Conservation (phyloP, 2,888 invertebrate species). For the Hermaeophaga mercurialis region DNA sequence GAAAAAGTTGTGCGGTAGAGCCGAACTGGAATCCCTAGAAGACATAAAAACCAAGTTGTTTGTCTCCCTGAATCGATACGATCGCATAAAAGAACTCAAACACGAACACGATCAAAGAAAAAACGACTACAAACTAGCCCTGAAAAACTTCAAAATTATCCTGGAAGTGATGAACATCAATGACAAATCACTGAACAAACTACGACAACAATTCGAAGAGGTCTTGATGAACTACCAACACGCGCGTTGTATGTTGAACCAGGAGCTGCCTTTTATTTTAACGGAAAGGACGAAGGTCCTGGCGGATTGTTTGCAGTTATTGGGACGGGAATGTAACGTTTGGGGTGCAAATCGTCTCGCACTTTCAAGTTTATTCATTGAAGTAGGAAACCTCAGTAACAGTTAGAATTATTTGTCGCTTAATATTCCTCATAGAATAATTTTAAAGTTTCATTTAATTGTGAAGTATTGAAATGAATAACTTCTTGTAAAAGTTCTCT, state of each 20-base stretch:
- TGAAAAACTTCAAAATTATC: conserved; percentile 52
- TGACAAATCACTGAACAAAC: conserved; percentile 45
- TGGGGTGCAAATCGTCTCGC: conserved; percentile 25
- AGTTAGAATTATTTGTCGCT: conserved; percentile 2
- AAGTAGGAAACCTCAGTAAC: conserved; percentile 20
- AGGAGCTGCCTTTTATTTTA: conserved; percentile 46
- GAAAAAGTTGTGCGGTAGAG: conserved; percentile 31
- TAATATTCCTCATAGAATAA: conserved; percentile 7
- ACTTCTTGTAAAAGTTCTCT: not conserved
- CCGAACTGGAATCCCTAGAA: conserved; percentile 35
- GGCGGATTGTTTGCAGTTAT: conserved; percentile 37
- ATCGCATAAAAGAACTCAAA: conserved; percentile 35
- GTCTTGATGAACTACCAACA: conserved; percentile 50
- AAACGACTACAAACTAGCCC: conserved; percentile 49
- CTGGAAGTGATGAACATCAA: conserved; percentile 50
- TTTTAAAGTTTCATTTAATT: conserved; percentile 17
- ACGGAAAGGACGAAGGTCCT: conserved; percentile 40
- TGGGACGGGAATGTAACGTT: conserved; percentile 34
- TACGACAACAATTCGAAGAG: conserved; percentile 51
- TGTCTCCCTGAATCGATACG: conserved; percentile 33
- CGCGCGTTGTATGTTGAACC: conserved; percentile 47
- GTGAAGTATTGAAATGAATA: conserved; percentile 7
- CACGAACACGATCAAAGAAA: conserved; percentile 40
- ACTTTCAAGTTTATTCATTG: conserved; percentile 22
- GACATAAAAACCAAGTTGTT: conserved; percentile 40